Evolutionary conservation across 2,113 vertebrate genomes (phyloP), one percentile per base, ranked within the genome.

Genomic region (Rhea pennata): DNA sequence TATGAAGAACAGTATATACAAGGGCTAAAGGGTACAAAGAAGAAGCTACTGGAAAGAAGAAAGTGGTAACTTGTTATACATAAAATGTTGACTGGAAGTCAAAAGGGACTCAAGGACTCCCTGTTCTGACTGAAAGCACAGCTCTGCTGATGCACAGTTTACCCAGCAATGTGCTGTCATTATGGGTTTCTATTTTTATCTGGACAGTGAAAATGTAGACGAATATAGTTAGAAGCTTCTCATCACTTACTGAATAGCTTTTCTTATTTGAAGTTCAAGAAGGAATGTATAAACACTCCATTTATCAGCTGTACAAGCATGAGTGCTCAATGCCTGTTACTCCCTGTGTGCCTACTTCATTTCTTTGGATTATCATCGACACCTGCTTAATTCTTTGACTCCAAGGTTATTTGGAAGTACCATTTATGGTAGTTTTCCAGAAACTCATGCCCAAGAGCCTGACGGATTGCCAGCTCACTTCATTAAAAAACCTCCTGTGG

Each of bases 351-450:
- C n/a, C 42, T 56, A 33, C 53, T 87, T 87, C 5, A 46, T 59
- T 87, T 84, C 90, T 87, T 94, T 50, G 76, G 33, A 58, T 93
- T 91, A 92, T 76, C 77, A 79, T 17, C 58, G 87, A 91, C 74
- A 96, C 81, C 88, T 93, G 75, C 77, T 92, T 70, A 87, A 64
- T 89, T 79, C 91, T 91, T 92, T 44, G 81, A 84, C 87, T 85
- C 67, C 17, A 58, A 74, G 53, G 42, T 87, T 91, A 82, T 95
- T 87, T 92, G 71, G 29, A 82, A 76, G 42, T 26, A 91, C 84
- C 80, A 84, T 92, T 93, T 95, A 82, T 39, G 80, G 88, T 1
- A 54, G 20, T 84, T 95, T 61, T 93, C 56, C 77, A 96, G 62
- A 90, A 95, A 90, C 21, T 66, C 46, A 3, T 67, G 92, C 78